phyloP scores from a whole-genome alignment of 2,113 vertebrate genomes.

The Centropus unirufus region DNA sequence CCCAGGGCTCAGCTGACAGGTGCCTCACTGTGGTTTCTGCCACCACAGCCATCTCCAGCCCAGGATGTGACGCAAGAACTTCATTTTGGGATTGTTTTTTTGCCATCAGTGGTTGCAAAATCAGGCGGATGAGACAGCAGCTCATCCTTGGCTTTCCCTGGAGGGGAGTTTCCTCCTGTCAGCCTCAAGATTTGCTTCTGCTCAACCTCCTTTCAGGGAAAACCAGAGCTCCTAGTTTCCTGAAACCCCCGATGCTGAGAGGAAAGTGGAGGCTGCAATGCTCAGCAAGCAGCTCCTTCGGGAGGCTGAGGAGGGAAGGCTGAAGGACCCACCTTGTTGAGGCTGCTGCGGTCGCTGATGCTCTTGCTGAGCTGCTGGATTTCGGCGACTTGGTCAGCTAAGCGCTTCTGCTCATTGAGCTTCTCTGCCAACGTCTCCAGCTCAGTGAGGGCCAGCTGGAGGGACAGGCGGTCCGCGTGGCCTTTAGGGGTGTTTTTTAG shows the following conservation, averaged over 20 bases:
- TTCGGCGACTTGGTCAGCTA: conserved; percentile 93
- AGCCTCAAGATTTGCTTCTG: background rate
- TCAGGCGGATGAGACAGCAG: background rate
- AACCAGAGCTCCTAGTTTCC: background rate
- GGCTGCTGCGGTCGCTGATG: conserved; percentile 87
- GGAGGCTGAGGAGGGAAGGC: background rate
- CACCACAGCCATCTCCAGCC: background rate
- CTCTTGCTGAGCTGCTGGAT: conserved; percentile 94
- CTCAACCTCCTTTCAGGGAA: background rate
- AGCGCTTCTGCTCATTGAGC: conserved; percentile 93
- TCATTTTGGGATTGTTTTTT: background rate
- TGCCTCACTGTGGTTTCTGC: background rate
- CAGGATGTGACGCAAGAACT: background rate
- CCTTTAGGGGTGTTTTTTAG: conserved; percentile 92
- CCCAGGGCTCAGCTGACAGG: background rate
- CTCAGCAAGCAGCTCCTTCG: background rate
- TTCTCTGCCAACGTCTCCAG: conserved; percentile 94
- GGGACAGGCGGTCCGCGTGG: conserved; percentile 89
- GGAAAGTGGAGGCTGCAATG: background rate
- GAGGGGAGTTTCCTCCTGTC: background rate
- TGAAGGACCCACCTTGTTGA: conserved; percentile 85
- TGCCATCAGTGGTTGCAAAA: background rate
- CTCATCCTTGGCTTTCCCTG: background rate
- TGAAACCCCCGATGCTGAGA: accelerated
- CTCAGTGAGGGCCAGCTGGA: conserved; percentile 95